Conservation (phyloP, 2,888 invertebrate species). For the Hydroisotoma schaefferi region DNA sequence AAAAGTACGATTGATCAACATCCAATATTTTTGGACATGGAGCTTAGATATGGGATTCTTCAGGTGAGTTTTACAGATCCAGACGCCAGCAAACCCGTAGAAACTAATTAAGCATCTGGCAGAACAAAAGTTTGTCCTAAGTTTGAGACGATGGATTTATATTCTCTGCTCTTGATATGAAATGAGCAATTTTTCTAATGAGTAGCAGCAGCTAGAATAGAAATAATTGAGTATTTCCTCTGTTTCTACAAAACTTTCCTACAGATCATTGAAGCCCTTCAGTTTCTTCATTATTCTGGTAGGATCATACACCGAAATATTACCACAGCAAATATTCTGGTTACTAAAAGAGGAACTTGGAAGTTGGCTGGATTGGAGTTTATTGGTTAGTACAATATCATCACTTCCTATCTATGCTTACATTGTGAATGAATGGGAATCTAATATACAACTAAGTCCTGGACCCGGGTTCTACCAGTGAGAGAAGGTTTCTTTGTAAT, state of each 20-base stretch:
- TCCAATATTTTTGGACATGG: constrained; percentile 75
- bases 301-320: constrained; percentile 90
- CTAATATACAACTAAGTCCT: too few relatives aligned
- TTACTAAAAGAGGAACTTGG: constrained; percentile 92
- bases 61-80: constrained; percentile 63
- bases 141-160: too few relatives aligned
- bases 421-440: background rate
- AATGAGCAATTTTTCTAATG: too few relatives aligned
- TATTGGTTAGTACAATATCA: constrained; percentile 66
- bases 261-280: constrained; percentile 91
- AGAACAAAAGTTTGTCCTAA: too few relatives aligned
- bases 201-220: too few relatives aligned
- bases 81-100: too few relatives aligned
- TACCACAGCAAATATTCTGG: constrained; percentile 85
- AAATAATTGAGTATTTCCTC: constrained; percentile 1
- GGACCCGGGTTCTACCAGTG: too few relatives aligned
- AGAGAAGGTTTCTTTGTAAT: too few relatives aligned
- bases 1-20: constrained; percentile 46
- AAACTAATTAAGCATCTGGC: too few relatives aligned
- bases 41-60: constrained; percentile 85
- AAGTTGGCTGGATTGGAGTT: constrained; percentile 94
- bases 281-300: constrained; percentile 83
- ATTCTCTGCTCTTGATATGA: too few relatives aligned
- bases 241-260: constrained; percentile 50
- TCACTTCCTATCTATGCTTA: constrained; percentile 21